phyloP scores from a whole-genome alignment of 23 tunicate genomes.

The Corella eumyota region DNA sequence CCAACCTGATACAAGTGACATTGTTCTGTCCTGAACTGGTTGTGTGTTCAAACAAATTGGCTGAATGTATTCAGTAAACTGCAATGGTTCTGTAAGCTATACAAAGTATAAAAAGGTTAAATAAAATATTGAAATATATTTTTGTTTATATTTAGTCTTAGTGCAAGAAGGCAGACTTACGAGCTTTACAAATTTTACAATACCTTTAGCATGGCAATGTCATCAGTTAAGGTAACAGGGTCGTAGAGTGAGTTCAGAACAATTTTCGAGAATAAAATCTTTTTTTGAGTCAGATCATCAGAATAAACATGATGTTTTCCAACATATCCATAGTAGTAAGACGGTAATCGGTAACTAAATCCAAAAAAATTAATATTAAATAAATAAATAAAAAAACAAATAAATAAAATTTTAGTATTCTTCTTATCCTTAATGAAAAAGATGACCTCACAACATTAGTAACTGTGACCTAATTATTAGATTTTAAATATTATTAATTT shows the following conservation, averaged over 20 bases:
- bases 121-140: no score
- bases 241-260: slow-evolving; percentile 5
- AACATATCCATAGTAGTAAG: slow-evolving; percentile 16
- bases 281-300: slow-evolving; percentile 6
- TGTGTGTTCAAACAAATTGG: slow-evolving; percentile 15
- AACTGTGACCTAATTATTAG: no score
- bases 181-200: background rate
- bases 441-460: no score
- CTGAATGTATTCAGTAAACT: slow-evolving; percentile 13
- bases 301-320: slow-evolving; percentile 12
- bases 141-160: no score
- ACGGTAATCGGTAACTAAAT: no score
- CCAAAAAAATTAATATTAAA: no score
- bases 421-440: no score
- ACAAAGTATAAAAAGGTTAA: no score
- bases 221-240: slow-evolving; percentile 13
- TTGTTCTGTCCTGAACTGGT: background rate
- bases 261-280: slow-evolving; percentile 9
- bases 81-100: slow-evolving; percentile 7
- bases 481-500: no score
- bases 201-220: slow-evolving; percentile 53
- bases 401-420: no score
- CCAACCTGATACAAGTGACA: slow-evolving; percentile 29
- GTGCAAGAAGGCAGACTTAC: no score
- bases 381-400: no score